phyloP scores from a whole-genome alignment of 2,113 vertebrate species.

The Alligator sinensis region DNA sequence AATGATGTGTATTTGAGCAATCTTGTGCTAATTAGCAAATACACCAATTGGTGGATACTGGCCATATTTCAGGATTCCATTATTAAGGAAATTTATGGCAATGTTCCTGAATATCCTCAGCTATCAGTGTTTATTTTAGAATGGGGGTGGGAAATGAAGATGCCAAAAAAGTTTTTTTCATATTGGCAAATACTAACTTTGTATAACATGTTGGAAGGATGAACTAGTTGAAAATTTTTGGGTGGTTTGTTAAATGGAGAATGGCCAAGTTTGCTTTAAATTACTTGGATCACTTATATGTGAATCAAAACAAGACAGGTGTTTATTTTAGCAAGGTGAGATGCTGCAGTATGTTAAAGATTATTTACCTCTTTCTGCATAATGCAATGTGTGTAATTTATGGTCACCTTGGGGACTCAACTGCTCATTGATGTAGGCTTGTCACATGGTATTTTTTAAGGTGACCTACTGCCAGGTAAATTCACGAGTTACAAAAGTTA shows the following conservation, averaged over 20 bases:
- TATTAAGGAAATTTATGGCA: slow-evolving; percentile 54
- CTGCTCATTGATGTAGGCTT: background rate
- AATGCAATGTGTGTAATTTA: background rate
- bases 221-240: background rate
- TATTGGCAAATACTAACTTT: slow-evolving; percentile 48
- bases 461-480: slow-evolving; percentile 48
- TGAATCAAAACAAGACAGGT: slow-evolving; percentile 45
- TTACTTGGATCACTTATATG: slow-evolving; percentile 16
- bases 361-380: background rate
- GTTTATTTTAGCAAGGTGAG: slow-evolving; percentile 50
- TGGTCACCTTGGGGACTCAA: background rate
- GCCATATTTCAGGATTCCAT: slow-evolving; percentile 27
- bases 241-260: slow-evolving; percentile 47
- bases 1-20: slow-evolving; percentile 23
- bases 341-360: background rate
- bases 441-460: slow-evolving; percentile 22
- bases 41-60: background rate
- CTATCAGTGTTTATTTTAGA: slow-evolving; percentile 64
- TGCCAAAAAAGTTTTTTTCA: slow-evolving; percentile 67
- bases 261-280: slow-evolving; percentile 32
- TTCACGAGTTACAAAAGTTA: slow-evolving; percentile 23
- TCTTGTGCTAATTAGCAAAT: slow-evolving; percentile 40
- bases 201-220: slow-evolving; percentile 60
- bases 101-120: slow-evolving; percentile 53
- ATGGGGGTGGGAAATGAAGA: slow-evolving; percentile 50